Evolutionary conservation across 1,140 invertebrate genomes (phyloP).

Genomic region (Drosophila azteca): DNA sequence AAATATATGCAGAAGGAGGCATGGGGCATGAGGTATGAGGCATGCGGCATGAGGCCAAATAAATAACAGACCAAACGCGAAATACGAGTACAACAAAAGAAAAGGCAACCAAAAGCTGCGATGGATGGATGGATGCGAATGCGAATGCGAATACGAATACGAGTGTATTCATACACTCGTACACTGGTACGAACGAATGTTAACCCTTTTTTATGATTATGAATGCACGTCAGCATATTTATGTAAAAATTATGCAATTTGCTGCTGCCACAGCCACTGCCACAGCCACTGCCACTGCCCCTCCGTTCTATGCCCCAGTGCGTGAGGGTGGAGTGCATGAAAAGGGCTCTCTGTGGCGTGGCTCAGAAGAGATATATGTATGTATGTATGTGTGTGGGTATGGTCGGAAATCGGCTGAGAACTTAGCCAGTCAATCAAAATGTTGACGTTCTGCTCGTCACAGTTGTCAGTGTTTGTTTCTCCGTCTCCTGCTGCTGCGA

Average conservation of each 20-base stretch:
- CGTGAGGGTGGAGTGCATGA: slow-evolving; percentile 4
- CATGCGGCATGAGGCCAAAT: slow-evolving; percentile 57
- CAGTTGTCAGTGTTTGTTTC: slow-evolving; percentile 67
- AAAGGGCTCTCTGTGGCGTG: background rate
- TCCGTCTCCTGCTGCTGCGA: no score
- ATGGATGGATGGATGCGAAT: background rate
- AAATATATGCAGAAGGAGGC: slow-evolving; percentile 36
- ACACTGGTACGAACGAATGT: slow-evolving; percentile 46
- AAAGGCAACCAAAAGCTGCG: background rate
- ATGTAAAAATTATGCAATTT: slow-evolving; percentile 83
- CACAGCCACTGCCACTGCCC: no score
- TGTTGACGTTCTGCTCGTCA: slow-evolving; percentile 71
- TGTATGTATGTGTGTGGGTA: no score
- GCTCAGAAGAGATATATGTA: no score
- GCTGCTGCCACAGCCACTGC: slow-evolving; percentile 54
- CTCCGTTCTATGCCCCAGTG: slow-evolving; percentile 50
- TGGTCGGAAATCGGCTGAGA: slow-evolving; percentile 61
- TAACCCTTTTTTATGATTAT: slow-evolving; percentile 81
- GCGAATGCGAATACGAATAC: slow-evolving; percentile 43
- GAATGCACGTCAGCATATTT: slow-evolving; percentile 82
- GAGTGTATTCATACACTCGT: slow-evolving; percentile 1
- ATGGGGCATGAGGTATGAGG: slow-evolving; percentile 6
- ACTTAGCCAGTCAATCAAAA: slow-evolving; percentile 80
- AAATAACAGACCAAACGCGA: slow-evolving; percentile 64
- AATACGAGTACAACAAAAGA: no score